Conservation (phyloP, 2,113 vertebrate genomes). For the Centrocercus urophasianus region DNA sequence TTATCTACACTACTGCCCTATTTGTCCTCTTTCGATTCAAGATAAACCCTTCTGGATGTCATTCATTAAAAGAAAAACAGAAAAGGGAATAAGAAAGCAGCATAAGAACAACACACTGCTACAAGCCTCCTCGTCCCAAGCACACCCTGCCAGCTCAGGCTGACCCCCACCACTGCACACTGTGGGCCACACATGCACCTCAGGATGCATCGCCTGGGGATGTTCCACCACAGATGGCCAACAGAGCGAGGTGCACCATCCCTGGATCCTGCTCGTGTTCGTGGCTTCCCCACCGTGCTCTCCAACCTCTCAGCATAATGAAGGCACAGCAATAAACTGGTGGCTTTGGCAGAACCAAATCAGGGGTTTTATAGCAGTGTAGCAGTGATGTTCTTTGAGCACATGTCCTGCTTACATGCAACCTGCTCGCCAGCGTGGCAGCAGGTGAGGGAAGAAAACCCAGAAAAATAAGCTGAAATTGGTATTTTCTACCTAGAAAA, state of each 20-base stretch:
- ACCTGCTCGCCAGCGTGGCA: not conserved
- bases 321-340: not conserved
- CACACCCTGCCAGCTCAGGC: rapidly evolving
- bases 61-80: not conserved
- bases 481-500: not conserved
- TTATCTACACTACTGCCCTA: not conserved
- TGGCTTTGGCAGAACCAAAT: rapidly evolving
- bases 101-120: too few species aligned
- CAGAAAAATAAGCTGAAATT: not conserved
- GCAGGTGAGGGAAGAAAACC: not conserved
- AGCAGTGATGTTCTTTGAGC: not conserved
- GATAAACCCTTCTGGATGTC: not conserved
- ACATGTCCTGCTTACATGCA: not conserved
- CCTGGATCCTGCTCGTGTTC: not conserved
- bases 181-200: rapidly evolving
- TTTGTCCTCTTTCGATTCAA: not conserved
- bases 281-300: not conserved
- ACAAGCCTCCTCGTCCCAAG: not conserved
- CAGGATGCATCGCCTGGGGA: not conserved
- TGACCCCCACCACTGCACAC: rapidly evolving
- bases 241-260: rapidly evolving
- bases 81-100: not conserved
- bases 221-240: not conserved
- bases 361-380: not conserved
- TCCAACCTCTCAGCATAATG: not conserved